Conservation (phyloP, 2,888 invertebrate species). For the Formica aserva region DNA sequence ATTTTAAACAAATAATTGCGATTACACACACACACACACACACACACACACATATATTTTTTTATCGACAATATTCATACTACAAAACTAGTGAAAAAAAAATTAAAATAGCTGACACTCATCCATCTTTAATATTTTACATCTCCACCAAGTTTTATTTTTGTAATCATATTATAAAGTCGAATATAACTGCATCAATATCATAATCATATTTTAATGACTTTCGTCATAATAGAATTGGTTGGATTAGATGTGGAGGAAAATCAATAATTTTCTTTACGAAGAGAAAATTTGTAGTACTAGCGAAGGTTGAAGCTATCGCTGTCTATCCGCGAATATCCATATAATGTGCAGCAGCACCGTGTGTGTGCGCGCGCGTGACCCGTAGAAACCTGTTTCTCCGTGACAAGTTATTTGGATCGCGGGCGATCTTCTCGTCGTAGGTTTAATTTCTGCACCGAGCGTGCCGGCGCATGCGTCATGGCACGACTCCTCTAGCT, state of each 20-base stretch:
- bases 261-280: not conserved
- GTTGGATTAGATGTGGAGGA: not conserved
- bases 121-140: not conserved
- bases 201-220: not conserved
- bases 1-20: not conserved
- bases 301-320: not conserved
- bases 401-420: constrained; percentile 74
- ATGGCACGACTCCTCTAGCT: constrained; percentile 72
- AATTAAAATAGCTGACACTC: not conserved
- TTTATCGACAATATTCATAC: not conserved
- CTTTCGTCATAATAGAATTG: not conserved
- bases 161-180: not conserved
- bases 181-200: not conserved
- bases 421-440: constrained; percentile 69
- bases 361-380: not conserved
- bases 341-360: constrained; percentile 39
- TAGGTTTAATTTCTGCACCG: constrained; percentile 72
- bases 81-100: not conserved
- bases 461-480: constrained; percentile 71
- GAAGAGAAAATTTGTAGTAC: not conserved
- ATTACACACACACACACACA: not conserved
- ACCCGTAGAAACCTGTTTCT: constrained; percentile 72
- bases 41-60: too few species aligned
- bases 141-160: not conserved
- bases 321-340: constrained; percentile 44